These are phyloP conservation scores for Hydriomena furcata DNA, from an alignment of 2,888 invertebrate genomes.

Conservation along the genomic window DNA sequence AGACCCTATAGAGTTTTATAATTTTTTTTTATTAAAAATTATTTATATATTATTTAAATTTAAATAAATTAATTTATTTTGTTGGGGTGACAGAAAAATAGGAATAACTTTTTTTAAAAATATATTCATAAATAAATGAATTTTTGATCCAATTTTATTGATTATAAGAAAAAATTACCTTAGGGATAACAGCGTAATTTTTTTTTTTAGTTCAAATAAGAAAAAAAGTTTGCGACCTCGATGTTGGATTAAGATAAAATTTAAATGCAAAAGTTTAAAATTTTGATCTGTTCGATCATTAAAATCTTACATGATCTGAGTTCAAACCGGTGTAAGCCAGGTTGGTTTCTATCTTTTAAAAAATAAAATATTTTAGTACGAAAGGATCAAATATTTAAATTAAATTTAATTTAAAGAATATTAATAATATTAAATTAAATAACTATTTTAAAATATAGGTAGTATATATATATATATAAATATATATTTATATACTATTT, in stretches of 20 bases:
- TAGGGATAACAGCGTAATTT: slow-evolving; percentile 94
- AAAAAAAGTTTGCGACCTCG: slow-evolving; percentile 92
- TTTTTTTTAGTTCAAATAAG: slow-evolving; percentile 89
- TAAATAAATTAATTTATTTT: slow-evolving; percentile 73
- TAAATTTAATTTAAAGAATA: slow-evolving; percentile 73
- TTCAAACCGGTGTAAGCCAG: slow-evolving; percentile 94
- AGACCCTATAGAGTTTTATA: slow-evolving; percentile 90
- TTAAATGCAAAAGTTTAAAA: slow-evolving; percentile 86
- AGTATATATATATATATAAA: slow-evolving; percentile 24
- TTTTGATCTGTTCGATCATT: slow-evolving; percentile 92
- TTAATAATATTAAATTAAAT: slow-evolving; percentile 45
- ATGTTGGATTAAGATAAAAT: slow-evolving; percentile 92
- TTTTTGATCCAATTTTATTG: slow-evolving; percentile 82
- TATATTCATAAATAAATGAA: slow-evolving; percentile 64
- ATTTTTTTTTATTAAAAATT: slow-evolving; percentile 61
- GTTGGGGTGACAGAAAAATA: slow-evolving; percentile 87
- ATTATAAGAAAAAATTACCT: slow-evolving; percentile 89
- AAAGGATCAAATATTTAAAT: slow-evolving; percentile 88
- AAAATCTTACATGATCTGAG: slow-evolving; percentile 94
- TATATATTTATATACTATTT: slow-evolving; percentile 67
- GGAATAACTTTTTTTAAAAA: slow-evolving; percentile 76
- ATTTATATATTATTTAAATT: slow-evolving; percentile 51
- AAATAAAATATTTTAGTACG: slow-evolving; percentile 87
- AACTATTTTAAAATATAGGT: slow-evolving; percentile 12
- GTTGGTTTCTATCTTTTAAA: slow-evolving; percentile 92